Percentiles rank a stretch among this genome's conserved stretches.
These are phyloP conservation scores for Pterocles orientalis DNA, from an alignment of 2,113 vertebrate species.

Conservation along the genomic window DNA sequence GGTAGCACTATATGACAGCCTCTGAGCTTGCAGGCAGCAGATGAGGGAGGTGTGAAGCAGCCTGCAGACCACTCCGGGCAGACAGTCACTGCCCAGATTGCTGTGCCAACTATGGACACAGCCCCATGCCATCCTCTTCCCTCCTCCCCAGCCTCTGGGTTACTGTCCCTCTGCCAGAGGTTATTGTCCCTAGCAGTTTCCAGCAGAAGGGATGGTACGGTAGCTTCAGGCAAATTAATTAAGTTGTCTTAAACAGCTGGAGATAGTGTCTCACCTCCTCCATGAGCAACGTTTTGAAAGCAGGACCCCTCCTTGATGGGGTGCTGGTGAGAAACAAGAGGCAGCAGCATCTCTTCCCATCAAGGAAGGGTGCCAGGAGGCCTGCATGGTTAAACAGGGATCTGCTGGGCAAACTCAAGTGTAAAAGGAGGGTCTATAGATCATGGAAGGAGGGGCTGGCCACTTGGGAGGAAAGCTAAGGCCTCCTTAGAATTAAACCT, in stretches of 20 bases:
- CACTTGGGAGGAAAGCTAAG: too few species aligned
- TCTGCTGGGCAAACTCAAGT: too few species aligned
- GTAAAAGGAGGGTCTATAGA: too few species aligned
- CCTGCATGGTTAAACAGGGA: too few species aligned
- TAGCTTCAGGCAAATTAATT: background rate
- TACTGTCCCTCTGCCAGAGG: background rate
- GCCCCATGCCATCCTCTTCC: background rate
- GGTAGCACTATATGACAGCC: background rate
- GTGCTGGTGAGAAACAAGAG: background rate
- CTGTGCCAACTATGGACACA: fast-evolving
- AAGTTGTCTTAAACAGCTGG: background rate
- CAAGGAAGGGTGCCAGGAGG: too few species aligned
- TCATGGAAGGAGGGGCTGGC: too few species aligned
- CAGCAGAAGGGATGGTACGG: background rate
- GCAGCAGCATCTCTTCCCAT: background rate
- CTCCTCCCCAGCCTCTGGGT: background rate
- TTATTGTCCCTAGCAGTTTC: background rate
- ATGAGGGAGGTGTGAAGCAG: background rate
- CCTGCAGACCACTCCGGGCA: fast-evolving
- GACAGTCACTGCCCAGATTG: fast-evolving
- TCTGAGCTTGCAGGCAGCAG: background rate
- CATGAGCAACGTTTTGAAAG: background rate
- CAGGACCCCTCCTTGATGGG: fast-evolving
- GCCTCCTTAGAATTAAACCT: too few species aligned
- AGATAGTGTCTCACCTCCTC: background rate